Conservation (phyloP, 2,888 invertebrate genomes). For the Rugalucina vietnamica region DNA sequence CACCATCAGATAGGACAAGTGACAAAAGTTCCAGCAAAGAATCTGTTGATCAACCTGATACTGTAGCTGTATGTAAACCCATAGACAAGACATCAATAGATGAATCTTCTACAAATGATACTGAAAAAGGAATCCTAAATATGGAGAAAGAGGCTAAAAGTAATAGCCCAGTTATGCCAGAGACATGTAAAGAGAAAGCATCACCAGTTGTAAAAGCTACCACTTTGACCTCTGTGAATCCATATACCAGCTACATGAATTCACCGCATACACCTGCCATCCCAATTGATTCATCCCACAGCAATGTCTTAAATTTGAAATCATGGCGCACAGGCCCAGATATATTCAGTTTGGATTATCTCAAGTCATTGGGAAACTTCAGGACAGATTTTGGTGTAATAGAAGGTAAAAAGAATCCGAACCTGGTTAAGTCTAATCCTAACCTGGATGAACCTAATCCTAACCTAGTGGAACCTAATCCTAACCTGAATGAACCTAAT, state of each 20-base stretch:
- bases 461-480: too few relatives aligned
- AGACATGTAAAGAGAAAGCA: background rate
- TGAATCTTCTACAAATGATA: background rate
- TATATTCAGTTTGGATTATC: background rate
- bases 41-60: background rate
- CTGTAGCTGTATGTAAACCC: background rate
- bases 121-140: background rate
- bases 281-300: background rate
- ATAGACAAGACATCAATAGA: too few relatives aligned
- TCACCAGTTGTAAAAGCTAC: background rate
- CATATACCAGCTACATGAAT: background rate
- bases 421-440: too few relatives aligned
- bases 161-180: background rate
- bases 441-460: too few relatives aligned
- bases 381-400: background rate
- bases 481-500: too few relatives aligned
- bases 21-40: too few relatives aligned
- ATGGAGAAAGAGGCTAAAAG: background rate
- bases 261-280: background rate
- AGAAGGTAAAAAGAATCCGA: background rate
- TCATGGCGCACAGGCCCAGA: background rate
- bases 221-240: background rate
- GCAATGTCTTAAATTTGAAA: background rate
- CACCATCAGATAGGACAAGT: background rate
- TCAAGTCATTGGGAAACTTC: background rate